Evolutionary conservation across 1,140 invertebrate genomes (phyloP).

Genomic region (Drusus annulatus): DNA sequence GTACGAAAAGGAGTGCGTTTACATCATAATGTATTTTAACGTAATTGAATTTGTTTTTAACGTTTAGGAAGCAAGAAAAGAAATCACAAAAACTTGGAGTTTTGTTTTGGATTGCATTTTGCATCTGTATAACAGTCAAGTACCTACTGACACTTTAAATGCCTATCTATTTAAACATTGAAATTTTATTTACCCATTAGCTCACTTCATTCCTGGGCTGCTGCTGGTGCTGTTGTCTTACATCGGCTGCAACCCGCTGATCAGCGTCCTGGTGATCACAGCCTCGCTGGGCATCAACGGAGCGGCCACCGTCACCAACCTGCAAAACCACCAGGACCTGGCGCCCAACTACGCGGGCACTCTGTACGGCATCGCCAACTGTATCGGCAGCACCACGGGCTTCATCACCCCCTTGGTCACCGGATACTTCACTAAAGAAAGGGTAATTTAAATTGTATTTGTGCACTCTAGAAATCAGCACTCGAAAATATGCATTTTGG

Average conservation of each 20-base stretch:
- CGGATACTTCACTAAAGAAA: constrained; percentile 76
- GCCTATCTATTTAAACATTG: no score
- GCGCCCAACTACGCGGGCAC: constrained; percentile 85
- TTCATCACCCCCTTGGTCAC: constrained; percentile 82
- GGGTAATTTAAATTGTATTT: constrained; percentile 66
- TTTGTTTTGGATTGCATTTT: no score
- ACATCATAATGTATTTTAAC: no score
- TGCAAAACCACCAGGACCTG: constrained; percentile 89
- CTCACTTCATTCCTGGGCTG: constrained; percentile 80
- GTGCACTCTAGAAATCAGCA: no score
- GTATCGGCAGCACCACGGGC: constrained; percentile 80
- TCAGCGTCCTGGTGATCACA: constrained; percentile 79
- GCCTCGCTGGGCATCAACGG: constrained; percentile 86
- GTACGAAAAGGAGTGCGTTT: no score
- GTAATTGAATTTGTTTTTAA: no score
- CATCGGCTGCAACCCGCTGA: constrained; percentile 76
- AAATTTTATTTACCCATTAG: constrained; percentile 68
- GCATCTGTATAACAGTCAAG: no score
- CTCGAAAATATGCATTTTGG: no score
- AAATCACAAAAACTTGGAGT: no score
- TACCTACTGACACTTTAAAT: no score
- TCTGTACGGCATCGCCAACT: constrained; percentile 83
- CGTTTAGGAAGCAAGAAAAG: no score
- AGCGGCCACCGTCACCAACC: constrained; percentile 85
- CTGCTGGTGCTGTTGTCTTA: constrained; percentile 78